These are phyloP conservation scores for Oscheius sp. DNA, from an alignment of 2,888 invertebrate species.

Conservation along the genomic window DNA sequence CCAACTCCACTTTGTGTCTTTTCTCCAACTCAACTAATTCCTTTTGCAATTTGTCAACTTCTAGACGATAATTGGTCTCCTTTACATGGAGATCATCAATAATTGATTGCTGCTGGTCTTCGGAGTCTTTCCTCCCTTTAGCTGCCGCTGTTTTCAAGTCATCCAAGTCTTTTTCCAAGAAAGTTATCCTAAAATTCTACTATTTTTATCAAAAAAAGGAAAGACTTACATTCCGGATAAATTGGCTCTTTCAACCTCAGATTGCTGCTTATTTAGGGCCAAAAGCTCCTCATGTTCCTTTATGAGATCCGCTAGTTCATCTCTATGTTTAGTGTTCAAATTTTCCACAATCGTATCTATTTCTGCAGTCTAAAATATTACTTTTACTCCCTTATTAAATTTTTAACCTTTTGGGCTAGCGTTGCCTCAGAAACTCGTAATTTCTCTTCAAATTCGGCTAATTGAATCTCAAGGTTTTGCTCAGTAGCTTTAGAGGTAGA, in stretches of 20 bases:
- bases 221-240: neutral
- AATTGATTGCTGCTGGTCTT: neutral
- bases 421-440: neutral
- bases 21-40: neutral
- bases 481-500: neutral
- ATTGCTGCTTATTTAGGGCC: neutral
- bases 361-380: neutral
- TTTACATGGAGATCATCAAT: constrained; percentile 2
- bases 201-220: neutral
- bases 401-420: neutral
- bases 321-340: constrained; percentile 5
- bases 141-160: neutral
- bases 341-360: constrained; percentile 2
- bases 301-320: constrained; percentile 20
- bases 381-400: neutral
- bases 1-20: neutral
- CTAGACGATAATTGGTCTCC: neutral
- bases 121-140: constrained; percentile 4
- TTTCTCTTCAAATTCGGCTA: constrained; percentile 8
- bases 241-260: constrained; percentile 12
- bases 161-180: constrained; percentile 22
- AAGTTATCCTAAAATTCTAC: neutral
- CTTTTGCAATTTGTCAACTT: neutral
- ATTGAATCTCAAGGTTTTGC: neutral
- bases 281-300: constrained; percentile 25